A percentile compares a stretch with the other conserved stretches of the same genome.
Evolutionary conservation across 92 coral and sea anemone genomes (phyloP).

Genomic region (Isaurus tuberculatus): DNA sequence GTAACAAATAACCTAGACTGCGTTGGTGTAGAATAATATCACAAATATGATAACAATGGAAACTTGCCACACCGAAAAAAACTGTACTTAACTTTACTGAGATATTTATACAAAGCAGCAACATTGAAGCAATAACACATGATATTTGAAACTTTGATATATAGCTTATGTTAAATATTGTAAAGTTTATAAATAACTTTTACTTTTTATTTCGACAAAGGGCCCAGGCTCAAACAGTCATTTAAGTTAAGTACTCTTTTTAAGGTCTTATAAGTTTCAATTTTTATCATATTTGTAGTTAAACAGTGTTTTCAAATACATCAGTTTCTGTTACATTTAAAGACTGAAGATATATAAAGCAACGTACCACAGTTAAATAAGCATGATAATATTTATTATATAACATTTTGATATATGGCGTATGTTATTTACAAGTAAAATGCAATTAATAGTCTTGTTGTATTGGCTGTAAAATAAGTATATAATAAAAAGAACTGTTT

Average conservation of each 20-base stretch:
- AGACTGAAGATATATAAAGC: slow-evolving; percentile 12
- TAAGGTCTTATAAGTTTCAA: slow-evolving; percentile 4
- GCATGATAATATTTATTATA: slow-evolving; percentile 6
- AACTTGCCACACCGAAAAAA: slow-evolving; percentile 8
- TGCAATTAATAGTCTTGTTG: slow-evolving; percentile 7
- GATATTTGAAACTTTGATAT: slow-evolving; percentile 17
- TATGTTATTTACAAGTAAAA: slow-evolving; percentile 10
- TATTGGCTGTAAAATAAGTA: not conserved
- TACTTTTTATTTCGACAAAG: slow-evolving; percentile 7
- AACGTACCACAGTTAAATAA: slow-evolving; percentile 9
- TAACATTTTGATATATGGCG: slow-evolving; percentile 10
- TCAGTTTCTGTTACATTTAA: slow-evolving; percentile 5
- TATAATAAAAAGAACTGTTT: slow-evolving; percentile 35
- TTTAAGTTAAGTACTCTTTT: slow-evolving; percentile 11
- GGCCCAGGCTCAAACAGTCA: slow-evolving; percentile 7
- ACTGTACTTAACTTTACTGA: slow-evolving; percentile 11
- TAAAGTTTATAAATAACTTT: not conserved
- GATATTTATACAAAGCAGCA: slow-evolving; percentile 14
- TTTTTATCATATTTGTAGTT: slow-evolving; percentile 11
- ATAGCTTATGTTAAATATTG: slow-evolving; percentile 7
- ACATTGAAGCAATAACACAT: slow-evolving; percentile 16
- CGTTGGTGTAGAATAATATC: not conserved
- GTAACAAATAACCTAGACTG: not conserved
- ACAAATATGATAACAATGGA: slow-evolving; percentile 9
- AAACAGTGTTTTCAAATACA: slow-evolving; percentile 7